phyloP scores from a whole-genome alignment of 2,888 invertebrate species.

The Epsilonema sp. region DNA sequence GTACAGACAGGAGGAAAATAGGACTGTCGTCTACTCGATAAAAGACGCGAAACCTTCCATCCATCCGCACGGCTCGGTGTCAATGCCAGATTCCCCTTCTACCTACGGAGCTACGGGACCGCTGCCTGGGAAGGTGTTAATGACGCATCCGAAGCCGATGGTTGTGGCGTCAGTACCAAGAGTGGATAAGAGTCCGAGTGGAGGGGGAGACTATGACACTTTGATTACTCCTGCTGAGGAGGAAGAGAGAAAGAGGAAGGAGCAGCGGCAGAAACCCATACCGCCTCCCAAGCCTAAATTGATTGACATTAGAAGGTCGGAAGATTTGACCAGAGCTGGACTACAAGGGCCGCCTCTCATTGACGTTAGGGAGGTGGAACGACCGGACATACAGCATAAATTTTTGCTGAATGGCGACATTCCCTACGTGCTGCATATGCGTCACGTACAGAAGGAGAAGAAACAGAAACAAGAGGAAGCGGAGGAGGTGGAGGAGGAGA shows the following conservation, averaged over 20 bases:
- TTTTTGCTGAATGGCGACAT: slow-evolving; percentile 20
- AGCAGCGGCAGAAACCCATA: too few species aligned
- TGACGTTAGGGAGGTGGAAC: slow-evolving; percentile 23
- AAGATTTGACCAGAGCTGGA: too few species aligned
- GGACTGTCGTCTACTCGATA: too few species aligned
- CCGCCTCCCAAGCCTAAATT: neutral
- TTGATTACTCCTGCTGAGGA: neutral
- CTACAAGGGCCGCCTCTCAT: slow-evolving; percentile 15
- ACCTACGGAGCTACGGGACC: slow-evolving; percentile 19
- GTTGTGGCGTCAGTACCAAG: neutral
- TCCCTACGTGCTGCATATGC: slow-evolving; percentile 27
- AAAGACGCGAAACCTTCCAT: neutral
- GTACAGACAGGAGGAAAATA: neutral
- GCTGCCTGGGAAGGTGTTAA: slow-evolving; percentile 21
- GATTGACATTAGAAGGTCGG: neutral
- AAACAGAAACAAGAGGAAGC: slow-evolving; percentile 7
- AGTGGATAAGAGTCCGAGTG: too few species aligned
- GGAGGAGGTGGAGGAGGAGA: neutral
- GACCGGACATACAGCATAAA: slow-evolving; percentile 19
- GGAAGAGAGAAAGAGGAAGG: too few species aligned
- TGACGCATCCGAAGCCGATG: slow-evolving; percentile 20
- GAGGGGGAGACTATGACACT: too few species aligned
- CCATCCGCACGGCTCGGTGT: neutral
- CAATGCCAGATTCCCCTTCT: neutral
- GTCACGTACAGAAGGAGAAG: slow-evolving; percentile 15